These are phyloP conservation scores for Bombus vancouverensis DNA, from an alignment of 1,140 invertebrate genomes.

Conservation along the genomic window DNA sequence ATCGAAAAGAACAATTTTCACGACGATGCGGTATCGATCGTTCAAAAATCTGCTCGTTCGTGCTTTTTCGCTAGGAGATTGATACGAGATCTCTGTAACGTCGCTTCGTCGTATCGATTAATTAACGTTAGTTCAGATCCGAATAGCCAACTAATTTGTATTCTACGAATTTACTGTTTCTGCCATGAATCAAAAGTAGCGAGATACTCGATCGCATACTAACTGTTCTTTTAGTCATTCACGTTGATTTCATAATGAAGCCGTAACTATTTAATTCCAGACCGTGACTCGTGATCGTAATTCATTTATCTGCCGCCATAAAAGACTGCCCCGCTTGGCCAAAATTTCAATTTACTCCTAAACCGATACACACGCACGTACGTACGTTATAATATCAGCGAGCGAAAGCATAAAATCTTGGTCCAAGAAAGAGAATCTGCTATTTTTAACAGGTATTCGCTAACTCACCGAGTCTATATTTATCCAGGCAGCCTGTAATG, in stretches of 20 bases:
- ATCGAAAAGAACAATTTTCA: no score
- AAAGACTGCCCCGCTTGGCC: no score
- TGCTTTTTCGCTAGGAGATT: no score
- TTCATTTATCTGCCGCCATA: neutral
- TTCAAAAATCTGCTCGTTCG: neutral
- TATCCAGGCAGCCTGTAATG: slow-evolving; percentile 25
- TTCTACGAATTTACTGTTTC: neutral
- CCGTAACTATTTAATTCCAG: neutral
- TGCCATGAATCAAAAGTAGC: neutral
- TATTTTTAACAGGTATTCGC: slow-evolving; percentile 31
- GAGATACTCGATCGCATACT: slow-evolving; percentile 14
- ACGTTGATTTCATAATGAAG: neutral
- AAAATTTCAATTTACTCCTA: neutral
- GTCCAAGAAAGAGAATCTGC: slow-evolving; percentile 5
- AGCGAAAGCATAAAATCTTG: slow-evolving; percentile 1
- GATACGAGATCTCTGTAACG: neutral
- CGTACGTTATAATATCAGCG: neutral
- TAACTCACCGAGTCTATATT: slow-evolving; percentile 35
- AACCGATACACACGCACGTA: no score
- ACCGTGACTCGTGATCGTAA: neutral
- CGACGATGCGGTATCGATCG: neutral
- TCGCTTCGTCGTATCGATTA: neutral
- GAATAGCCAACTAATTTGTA: neutral
- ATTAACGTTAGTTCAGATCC: neutral
- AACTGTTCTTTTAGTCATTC: neutral